phyloP scores from a whole-genome alignment of 2,888 invertebrate species.

The Heliconius erato region DNA sequence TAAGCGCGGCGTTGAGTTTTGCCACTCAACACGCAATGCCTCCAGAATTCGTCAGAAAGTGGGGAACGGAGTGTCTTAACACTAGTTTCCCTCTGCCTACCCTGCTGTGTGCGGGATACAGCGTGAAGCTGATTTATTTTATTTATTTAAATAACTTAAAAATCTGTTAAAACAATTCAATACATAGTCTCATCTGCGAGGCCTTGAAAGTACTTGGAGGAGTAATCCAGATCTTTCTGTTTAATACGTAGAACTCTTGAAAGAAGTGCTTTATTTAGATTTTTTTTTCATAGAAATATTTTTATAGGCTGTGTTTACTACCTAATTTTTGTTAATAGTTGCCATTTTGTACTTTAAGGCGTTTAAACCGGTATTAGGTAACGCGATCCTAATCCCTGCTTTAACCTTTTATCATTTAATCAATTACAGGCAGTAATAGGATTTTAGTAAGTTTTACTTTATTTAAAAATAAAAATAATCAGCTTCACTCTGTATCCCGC shows the following conservation, averaged over 20 bases:
- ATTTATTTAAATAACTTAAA: background rate
- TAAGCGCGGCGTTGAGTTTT: too few relatives aligned
- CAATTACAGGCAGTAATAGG: conserved; percentile 7
- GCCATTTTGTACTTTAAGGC: conserved; percentile 17
- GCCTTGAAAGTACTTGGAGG: background rate
- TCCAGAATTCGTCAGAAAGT: too few relatives aligned
- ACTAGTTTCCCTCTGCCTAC: too few relatives aligned
- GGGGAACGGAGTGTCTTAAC: too few relatives aligned
- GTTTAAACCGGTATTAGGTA: conserved; percentile 36
- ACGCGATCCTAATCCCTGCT: conserved; percentile 33
- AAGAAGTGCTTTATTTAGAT: background rate
- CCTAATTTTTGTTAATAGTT: conserved; percentile 4
- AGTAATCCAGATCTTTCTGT: conserved; percentile 9
- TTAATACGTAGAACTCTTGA: background rate
- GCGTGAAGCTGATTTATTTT: too few relatives aligned
- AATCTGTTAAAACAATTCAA: background rate
- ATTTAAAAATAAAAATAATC: background rate
- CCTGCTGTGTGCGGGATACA: too few relatives aligned
- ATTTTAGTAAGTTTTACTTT: background rate
- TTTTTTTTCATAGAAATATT: background rate
- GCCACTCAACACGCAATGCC: too few relatives aligned
- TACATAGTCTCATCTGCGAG: background rate
- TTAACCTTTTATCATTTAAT: conserved; percentile 31
- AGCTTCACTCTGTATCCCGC: too few relatives aligned
- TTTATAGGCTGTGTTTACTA: background rate